A percentile compares a stretch with the other conserved stretches of the same genome.
These are phyloP conservation scores for Reinhardtius hippoglossoides DNA, from an alignment of 2,113 vertebrate genomes.

Conservation along the genomic window DNA sequence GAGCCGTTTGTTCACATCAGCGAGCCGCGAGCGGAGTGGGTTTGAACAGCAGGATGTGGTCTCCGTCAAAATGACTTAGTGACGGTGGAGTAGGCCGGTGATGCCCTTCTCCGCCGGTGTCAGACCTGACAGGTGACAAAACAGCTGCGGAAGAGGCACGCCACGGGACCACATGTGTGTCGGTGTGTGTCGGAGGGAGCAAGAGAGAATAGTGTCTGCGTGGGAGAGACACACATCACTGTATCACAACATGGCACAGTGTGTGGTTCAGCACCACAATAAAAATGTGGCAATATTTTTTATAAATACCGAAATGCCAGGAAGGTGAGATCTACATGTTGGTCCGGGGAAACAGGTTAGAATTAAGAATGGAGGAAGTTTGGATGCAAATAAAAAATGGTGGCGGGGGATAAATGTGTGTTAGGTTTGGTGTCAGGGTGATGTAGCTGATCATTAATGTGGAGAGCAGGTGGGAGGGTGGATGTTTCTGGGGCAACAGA, in stretches of 20 bases:
- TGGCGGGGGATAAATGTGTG: neutral
- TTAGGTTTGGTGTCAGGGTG: conserved; percentile 21
- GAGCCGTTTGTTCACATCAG: conserved; percentile 58
- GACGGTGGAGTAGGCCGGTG: conserved; percentile 48
- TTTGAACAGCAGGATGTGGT: conserved; percentile 49
- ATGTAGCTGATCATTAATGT: conserved; percentile 30
- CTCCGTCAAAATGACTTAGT: conserved; percentile 74
- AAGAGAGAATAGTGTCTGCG: neutral
- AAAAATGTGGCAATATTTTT: neutral
- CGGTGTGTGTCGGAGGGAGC: conserved; percentile 16
- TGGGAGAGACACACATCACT: neutral
- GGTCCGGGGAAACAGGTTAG: neutral
- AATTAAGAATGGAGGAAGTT: neutral
- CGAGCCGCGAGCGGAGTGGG: conserved; percentile 47
- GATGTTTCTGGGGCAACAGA: conserved; percentile 56
- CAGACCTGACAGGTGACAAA: conserved; percentile 72
- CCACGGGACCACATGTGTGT: conserved; percentile 17
- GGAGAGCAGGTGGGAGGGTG: conserved; percentile 48
- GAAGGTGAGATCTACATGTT: neutral
- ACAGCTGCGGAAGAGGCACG: conserved; percentile 46
- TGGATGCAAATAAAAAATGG: neutral
- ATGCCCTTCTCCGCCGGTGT: conserved; percentile 51
- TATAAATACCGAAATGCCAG: neutral
- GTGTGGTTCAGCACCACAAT: neutral
- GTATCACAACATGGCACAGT: neutral